Percentiles rank a stretch among this genome's conserved stretches.
These are phyloP conservation scores for Ectemnius continuus DNA, from an alignment of 2,888 invertebrate genomes.

Conservation along the genomic window DNA sequence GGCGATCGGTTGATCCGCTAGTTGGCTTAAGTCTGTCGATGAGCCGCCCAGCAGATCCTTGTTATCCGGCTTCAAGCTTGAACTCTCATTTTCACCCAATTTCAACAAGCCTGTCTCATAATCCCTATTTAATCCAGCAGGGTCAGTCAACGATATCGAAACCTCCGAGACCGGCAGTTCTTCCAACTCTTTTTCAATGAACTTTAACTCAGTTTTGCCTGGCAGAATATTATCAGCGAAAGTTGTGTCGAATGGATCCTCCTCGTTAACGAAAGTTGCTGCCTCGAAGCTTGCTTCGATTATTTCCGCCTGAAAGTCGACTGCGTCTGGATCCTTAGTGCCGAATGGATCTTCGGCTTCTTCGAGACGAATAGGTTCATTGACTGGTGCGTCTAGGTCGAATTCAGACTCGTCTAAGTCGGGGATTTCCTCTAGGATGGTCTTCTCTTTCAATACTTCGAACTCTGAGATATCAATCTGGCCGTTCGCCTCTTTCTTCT, in stretches of 20 bases:
- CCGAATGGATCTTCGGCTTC: constrained; percentile 79
- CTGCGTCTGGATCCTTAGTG: constrained; percentile 74
- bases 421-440: constrained; percentile 73
- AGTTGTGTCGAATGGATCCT: constrained; percentile 92
- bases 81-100: constrained; percentile 15
- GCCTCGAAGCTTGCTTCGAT: constrained; percentile 72
- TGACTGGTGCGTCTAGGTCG: constrained; percentile 56
- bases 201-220: constrained; percentile 81
- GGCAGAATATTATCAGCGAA: constrained; percentile 89
- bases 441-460: constrained; percentile 77
- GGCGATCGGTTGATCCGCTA: constrained; percentile 84
- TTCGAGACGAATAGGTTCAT: constrained; percentile 60
- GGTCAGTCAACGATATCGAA: constrained; percentile 83
- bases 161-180: constrained; percentile 79
- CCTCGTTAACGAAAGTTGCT: constrained; percentile 80
- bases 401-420: constrained; percentile 74
- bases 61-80: constrained; percentile 62
- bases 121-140: constrained; percentile 79
- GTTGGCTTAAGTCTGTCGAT: constrained; percentile 85
- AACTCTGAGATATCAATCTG: constrained; percentile 79
- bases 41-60: constrained; percentile 88
- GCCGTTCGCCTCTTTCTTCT: constrained; percentile 36
- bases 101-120: constrained; percentile 72
- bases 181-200: constrained; percentile 82
- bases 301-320: constrained; percentile 71